Evolutionary conservation across 2,888 invertebrate species (phyloP).

Genomic region (Cancer borealis): DNA sequence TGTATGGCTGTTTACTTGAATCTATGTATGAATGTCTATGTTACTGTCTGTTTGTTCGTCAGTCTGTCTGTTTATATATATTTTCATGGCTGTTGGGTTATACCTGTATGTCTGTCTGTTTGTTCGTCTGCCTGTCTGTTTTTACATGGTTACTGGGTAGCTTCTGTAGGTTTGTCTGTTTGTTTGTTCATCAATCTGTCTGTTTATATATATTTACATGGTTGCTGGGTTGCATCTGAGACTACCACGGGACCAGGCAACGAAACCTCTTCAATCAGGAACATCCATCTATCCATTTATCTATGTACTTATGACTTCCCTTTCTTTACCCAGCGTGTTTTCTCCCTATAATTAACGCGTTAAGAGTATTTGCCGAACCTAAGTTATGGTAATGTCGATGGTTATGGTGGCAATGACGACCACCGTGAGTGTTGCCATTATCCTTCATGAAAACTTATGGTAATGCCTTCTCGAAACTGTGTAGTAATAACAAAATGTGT

Average conservation of each 20-base stretch:
- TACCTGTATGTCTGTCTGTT: too few relatives aligned
- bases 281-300: neutral
- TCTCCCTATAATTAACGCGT: neutral
- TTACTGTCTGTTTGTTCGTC: too few relatives aligned
- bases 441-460: neutral
- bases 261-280: neutral
- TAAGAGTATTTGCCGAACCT: neutral
- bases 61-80: too few relatives aligned
- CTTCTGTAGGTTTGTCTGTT: neutral
- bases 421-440: neutral
- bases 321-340: neutral
- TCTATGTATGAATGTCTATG: neutral
- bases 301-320: neutral
- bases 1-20: neutral
- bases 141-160: neutral
- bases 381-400: slow-evolving; percentile 4
- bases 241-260: neutral
- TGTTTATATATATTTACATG: too few relatives aligned
- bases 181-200: too few relatives aligned
- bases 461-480: neutral
- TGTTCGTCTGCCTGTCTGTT: too few relatives aligned
- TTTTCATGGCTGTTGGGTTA: too few relatives aligned
- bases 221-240: neutral
- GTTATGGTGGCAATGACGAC: neutral
- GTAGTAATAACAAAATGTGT: neutral